phyloP scores from a whole-genome alignment of 2,113 vertebrate genomes.

The Rousettus leschenaultii region DNA sequence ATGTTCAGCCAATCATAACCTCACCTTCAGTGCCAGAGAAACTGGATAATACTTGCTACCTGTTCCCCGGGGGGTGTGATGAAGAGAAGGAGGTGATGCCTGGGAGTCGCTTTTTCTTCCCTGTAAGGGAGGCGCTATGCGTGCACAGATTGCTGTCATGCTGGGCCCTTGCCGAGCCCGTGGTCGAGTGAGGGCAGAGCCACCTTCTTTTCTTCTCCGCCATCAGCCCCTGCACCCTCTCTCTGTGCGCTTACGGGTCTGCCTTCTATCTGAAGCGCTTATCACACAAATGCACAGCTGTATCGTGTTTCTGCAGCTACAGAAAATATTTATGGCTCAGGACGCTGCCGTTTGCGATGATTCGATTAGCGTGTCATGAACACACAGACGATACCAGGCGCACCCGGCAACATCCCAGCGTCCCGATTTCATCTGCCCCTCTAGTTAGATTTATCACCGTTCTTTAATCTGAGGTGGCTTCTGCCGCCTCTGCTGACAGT shows the following conservation, averaged over 20 bases:
- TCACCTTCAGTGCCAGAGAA: neutral
- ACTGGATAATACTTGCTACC: constrained; percentile 14
- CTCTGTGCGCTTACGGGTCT: neutral
- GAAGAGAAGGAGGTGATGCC: neutral
- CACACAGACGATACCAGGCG: neutral
- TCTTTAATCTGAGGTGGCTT: neutral
- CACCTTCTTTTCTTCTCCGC: neutral
- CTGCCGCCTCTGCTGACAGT: neutral
- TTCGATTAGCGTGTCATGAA: neutral
- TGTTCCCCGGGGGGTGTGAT: neutral
- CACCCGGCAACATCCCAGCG: neutral
- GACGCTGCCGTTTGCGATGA: neutral
- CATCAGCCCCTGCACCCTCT: neutral
- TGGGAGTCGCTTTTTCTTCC: constrained; percentile 1
- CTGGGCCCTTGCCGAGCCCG: neutral
- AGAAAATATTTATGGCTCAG: neutral
- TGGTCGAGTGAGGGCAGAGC: neutral
- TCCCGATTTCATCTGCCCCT: neutral
- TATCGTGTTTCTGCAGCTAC: neutral
- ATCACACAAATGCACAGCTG: neutral
- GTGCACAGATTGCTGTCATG: neutral
- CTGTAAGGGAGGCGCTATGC: neutral
- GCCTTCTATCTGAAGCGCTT: neutral
- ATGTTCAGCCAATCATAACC: neutral
- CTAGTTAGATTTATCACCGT: neutral